These are phyloP conservation scores for Maniola hyperantus DNA, from an alignment of 2,888 invertebrate genomes.

Conservation along the genomic window DNA sequence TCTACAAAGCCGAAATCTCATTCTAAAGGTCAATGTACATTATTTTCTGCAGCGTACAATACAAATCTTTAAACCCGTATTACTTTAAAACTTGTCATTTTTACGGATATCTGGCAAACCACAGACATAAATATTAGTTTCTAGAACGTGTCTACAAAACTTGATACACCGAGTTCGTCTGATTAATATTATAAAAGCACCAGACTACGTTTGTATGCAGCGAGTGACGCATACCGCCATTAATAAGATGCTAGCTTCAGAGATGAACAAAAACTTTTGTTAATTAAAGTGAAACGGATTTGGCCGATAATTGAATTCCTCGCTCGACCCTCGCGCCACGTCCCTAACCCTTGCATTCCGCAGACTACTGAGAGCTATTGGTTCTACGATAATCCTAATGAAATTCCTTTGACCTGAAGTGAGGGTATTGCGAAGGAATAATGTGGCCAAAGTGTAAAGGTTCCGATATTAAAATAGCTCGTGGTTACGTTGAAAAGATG, in stretches of 20 bases:
- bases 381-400: constrained; percentile 19
- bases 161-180: too few relatives aligned
- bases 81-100: too few relatives aligned
- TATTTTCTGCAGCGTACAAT: too few relatives aligned
- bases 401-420: constrained; percentile 15
- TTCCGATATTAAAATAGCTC: background rate
- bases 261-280: constrained; percentile 17
- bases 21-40: too few relatives aligned
- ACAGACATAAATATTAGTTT: too few relatives aligned
- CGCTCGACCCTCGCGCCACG: constrained; percentile 14
- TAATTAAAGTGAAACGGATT: constrained; percentile 23
- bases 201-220: background rate
- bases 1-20: too few relatives aligned
- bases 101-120: too few relatives aligned
- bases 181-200: too few relatives aligned
- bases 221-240: background rate
- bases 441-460: background rate
- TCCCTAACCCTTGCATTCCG: constrained; percentile 21
- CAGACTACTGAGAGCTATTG: constrained; percentile 23
- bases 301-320: constrained; percentile 33
- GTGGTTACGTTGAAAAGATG: background rate
- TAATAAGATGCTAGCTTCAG: background rate
- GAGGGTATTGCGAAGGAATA: background rate
- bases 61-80: too few relatives aligned
- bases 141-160: too few relatives aligned